A percentile compares a stretch with the other conserved stretches of the same genome.
phyloP scores from a whole-genome alignment of 2,888 invertebrate species.

The Ectobius pallidus region DNA sequence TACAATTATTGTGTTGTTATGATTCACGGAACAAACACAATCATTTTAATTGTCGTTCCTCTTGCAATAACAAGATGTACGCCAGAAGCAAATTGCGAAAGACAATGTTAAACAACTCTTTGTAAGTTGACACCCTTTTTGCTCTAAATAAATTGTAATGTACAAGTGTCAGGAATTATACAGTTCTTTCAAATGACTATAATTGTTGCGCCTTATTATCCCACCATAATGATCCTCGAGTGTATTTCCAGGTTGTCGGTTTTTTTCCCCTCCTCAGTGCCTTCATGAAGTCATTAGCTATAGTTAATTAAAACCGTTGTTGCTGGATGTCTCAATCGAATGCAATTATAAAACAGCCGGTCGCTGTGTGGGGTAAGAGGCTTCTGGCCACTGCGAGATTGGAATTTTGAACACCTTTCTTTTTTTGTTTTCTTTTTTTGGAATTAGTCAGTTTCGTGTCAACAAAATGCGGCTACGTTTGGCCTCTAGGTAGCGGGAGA shows the following conservation, averaged over 20 bases:
- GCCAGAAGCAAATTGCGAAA: too few relatives aligned
- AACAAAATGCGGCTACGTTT: constrained; percentile 30
- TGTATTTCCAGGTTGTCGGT: too few relatives aligned
- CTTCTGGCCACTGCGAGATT: not conserved
- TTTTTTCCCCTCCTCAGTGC: not conserved
- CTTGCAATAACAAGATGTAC: too few relatives aligned
- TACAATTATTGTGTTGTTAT: too few relatives aligned
- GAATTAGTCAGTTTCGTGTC: constrained; percentile 35
- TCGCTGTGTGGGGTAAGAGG: constrained; percentile 3
- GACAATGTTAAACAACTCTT: too few relatives aligned
- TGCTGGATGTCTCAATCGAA: constrained; percentile 9
- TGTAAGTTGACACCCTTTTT: not conserved
- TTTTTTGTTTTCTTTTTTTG: not conserved
- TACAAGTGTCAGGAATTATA: not conserved
- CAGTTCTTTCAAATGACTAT: not conserved
- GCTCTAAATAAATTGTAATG: not conserved
- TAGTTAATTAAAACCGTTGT: constrained; percentile 35
- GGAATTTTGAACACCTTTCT: constrained; percentile 7
- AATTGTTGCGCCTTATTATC: not conserved
- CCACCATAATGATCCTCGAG: not conserved
- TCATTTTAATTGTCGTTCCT: too few relatives aligned
- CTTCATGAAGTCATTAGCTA: constrained; percentile 34
- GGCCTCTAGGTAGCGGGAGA: not conserved
- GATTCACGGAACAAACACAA: too few relatives aligned
- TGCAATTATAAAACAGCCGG: constrained; percentile 24